A percentile compares a stretch with the other conserved stretches of the same genome.
Evolutionary conservation across 2,797 vertebrate genomes (phyloP).

Genomic region (Gymnocypris eckloni): DNA sequence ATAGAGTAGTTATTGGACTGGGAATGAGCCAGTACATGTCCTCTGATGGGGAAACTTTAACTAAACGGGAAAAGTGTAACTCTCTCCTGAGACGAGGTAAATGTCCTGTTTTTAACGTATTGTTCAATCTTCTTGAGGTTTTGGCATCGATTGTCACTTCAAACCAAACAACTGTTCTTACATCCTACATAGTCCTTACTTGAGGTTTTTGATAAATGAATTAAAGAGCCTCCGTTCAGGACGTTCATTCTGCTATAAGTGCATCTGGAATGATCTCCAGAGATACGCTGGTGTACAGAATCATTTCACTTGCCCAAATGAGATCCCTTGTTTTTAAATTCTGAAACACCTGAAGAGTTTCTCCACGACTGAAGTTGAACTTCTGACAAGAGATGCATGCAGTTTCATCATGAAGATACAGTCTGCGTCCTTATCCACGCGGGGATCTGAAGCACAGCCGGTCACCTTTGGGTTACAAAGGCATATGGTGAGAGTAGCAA

Average conservation of each 20-base stretch:
- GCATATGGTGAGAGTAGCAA: background rate
- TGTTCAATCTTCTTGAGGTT: no score
- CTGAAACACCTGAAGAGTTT: no score
- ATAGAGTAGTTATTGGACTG: background rate
- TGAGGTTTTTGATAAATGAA: background rate
- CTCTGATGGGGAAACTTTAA: background rate
- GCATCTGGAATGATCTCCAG: background rate
- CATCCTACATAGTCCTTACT: background rate
- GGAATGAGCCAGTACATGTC: no score
- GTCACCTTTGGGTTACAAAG: background rate
- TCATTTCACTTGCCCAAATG: no score
- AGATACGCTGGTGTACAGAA: background rate
- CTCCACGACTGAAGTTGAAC: no score
- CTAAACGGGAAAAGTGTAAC: no score
- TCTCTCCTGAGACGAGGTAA: no score
- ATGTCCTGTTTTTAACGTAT: no score
- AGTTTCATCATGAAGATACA: background rate
- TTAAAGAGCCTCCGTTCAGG: slow-evolving; percentile 6
- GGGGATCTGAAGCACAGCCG: background rate
- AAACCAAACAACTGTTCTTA: no score
- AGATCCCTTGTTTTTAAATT: no score
- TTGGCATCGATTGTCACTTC: no score
- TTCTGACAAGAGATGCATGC: no score
- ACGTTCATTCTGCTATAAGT: background rate
- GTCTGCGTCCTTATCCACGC: fast-evolving